Percentiles rank a stretch among this genome's conserved stretches.
phyloP scores from a whole-genome alignment of 2,888 invertebrate genomes.

The Drosophila stalkeri region DNA sequence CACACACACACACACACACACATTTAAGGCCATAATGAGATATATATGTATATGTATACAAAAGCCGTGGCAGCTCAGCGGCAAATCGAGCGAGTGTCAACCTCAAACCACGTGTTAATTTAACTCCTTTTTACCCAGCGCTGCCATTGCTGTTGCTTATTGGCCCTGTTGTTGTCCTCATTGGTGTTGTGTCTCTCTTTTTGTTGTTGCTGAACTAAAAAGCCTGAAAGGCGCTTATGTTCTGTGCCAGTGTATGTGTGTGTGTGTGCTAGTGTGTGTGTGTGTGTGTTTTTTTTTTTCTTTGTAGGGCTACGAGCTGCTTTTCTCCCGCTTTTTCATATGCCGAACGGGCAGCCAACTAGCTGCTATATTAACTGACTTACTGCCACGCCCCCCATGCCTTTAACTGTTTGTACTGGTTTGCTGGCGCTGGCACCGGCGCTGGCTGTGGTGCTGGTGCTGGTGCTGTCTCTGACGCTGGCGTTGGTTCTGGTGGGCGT shows the following conservation, averaged over 20 bases:
- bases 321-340: slow-evolving; percentile 45
- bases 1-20: slow-evolving; percentile 24
- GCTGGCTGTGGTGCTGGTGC: not conserved
- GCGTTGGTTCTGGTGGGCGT: slow-evolving; percentile 21
- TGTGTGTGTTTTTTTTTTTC: slow-evolving; percentile 53
- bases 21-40: slow-evolving; percentile 75
- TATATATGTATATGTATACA: slow-evolving; percentile 57
- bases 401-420: slow-evolving; percentile 37
- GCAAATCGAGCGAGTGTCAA: slow-evolving; percentile 75
- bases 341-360: slow-evolving; percentile 66
- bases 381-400: slow-evolving; percentile 63
- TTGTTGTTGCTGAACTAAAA: slow-evolving; percentile 65
- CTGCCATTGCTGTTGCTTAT: slow-evolving; percentile 42
- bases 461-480: slow-evolving; percentile 18
- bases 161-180: slow-evolving; percentile 40
- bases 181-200: slow-evolving; percentile 23
- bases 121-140: slow-evolving; percentile 63
- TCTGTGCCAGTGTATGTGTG: slow-evolving; percentile 33
- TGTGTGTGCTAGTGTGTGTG: slow-evolving; percentile 50
- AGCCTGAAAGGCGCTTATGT: slow-evolving; percentile 77
- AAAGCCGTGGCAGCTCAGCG: slow-evolving; percentile 66
- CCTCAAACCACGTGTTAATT: slow-evolving; percentile 79
- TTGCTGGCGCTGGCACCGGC: slow-evolving; percentile 10
- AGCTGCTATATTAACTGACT: slow-evolving; percentile 79
- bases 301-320: slow-evolving; percentile 65